Evolutionary conservation across 2,888 invertebrate species (phyloP), one percentile per base, ranked within the genome.

Genomic region (Pardosa pseudoannulata): DNA sequence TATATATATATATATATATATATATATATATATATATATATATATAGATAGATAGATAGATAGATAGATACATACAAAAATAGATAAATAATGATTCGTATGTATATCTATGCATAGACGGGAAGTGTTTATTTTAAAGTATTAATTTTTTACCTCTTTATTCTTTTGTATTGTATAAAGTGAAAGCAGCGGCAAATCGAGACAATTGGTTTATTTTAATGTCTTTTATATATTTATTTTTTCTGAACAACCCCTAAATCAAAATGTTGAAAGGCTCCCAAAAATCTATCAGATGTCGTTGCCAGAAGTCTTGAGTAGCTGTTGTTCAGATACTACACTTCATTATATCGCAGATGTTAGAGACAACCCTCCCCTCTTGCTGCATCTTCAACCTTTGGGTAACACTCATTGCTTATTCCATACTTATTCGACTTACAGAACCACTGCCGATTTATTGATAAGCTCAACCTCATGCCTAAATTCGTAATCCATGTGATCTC

Each of bases 381-480:
- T 50, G 70, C 50, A 68, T 74, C 67, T 36, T 82, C 81, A 74
- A 68, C 81, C 74, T 67, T 32, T 36, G 68, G 68, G 32, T 74
- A 81, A 74, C 67, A 74, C 74, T 81, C 82, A 82, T 82, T 82
- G 82, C 82, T 82, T 82, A 75, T 82, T 82, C 82, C 75, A 68
- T 76, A 36, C 82, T 64, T 70, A 70, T 75, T 74, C 82, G 75
- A 62, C 70, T 56, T 19, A 70, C 82, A 75, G 68, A 39, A 36
- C 31, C 62, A 50, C 41, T 82, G 29, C 75, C 82, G 70, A 82
- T 75, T 75, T 82, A 75, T 82, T 74, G 82, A 82, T 75, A 75
- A 70, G 75, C 56, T 41, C 56, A 39, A 27, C 31, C 71, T 62
- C 71, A 71, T 75, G 82, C 82, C 75, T 82, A 75, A 82, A 82